phyloP scores from a whole-genome alignment of 2,113 vertebrate species.

The Glareola pratincola region DNA sequence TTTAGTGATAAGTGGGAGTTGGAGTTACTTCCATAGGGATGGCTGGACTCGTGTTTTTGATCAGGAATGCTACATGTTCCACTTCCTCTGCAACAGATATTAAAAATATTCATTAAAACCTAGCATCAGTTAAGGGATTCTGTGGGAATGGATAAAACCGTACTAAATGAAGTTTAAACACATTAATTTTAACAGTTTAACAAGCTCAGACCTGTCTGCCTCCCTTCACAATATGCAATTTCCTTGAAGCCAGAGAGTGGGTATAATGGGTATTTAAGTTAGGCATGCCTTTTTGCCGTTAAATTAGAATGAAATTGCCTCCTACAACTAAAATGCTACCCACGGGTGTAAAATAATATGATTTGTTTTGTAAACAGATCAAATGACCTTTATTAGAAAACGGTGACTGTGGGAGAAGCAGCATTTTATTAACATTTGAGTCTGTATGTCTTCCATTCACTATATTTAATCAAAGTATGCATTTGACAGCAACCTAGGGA shows the following conservation, averaged over 20 bases:
- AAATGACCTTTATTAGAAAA: conserved; percentile 57
- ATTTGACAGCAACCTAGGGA: conserved; percentile 37
- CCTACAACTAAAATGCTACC: conserved; percentile 52
- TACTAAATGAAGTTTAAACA: conserved; percentile 55
- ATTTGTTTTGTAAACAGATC: conserved; percentile 70
- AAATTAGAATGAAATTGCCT: conserved; percentile 68
- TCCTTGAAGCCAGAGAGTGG: conserved; percentile 29
- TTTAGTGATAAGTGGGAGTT: neutral
- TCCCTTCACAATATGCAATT: conserved; percentile 52
- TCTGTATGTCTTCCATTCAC: conserved; percentile 24
- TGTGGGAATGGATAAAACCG: conserved; percentile 24
- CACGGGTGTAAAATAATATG: conserved; percentile 56
- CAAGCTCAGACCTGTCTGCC: neutral
- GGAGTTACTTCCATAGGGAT: neutral
- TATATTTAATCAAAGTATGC: conserved; percentile 54
- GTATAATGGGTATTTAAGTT: conserved; percentile 57
- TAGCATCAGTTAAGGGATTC: conserved; percentile 2
- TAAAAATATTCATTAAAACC: conserved; percentile 50
- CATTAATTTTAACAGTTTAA: conserved; percentile 61
- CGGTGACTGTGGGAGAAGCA: neutral
- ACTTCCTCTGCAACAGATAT: neutral
- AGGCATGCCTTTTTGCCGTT: conserved; percentile 50
- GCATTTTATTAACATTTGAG: conserved; percentile 66
- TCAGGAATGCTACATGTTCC: neutral
- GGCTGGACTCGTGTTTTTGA: neutral